A percentile compares a stretch with the other conserved stretches of the same genome.
Evolutionary conservation across 2,113 vertebrate genomes (phyloP).

Genomic region (Gobiocypris rarus): DNA sequence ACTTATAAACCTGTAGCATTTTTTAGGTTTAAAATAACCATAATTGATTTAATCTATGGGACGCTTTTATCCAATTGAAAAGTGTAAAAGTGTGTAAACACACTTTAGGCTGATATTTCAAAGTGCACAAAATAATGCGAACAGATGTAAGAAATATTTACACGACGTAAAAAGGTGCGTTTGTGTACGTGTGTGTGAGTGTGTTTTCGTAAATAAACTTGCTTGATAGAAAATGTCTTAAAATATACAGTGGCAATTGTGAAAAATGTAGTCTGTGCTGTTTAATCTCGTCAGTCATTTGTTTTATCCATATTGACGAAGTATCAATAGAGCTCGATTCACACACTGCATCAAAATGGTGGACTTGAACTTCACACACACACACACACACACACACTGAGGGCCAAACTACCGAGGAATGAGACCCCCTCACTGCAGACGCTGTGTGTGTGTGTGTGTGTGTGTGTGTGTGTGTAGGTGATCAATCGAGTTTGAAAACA

Average conservation of each 20-base stretch:
- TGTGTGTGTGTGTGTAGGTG: constrained; percentile 11
- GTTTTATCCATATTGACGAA: neutral
- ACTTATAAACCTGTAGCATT: neutral
- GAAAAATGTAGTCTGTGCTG: neutral
- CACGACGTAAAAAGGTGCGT: neutral
- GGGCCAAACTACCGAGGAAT: neutral
- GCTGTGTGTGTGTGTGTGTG: constrained; percentile 24
- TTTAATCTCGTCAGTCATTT: neutral
- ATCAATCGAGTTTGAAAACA: constrained; percentile 40
- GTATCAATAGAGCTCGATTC: neutral
- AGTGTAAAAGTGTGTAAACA: no score
- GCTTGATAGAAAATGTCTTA: neutral
- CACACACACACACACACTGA: neutral
- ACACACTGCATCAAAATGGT: constrained; percentile 27
- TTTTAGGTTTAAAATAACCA: neutral
- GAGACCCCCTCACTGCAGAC: neutral
- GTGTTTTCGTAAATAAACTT: neutral
- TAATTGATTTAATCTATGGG: neutral
- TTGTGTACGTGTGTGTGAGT: neutral
- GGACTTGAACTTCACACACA: constrained; percentile 35
- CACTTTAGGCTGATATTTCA: neutral
- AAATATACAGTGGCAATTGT: neutral
- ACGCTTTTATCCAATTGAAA: neutral
- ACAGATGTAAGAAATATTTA: neutral
- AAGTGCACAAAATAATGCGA: neutral